Evolutionary conservation across 1,140 invertebrate genomes (phyloP).

Genomic region (Danaus plexippus): DNA sequence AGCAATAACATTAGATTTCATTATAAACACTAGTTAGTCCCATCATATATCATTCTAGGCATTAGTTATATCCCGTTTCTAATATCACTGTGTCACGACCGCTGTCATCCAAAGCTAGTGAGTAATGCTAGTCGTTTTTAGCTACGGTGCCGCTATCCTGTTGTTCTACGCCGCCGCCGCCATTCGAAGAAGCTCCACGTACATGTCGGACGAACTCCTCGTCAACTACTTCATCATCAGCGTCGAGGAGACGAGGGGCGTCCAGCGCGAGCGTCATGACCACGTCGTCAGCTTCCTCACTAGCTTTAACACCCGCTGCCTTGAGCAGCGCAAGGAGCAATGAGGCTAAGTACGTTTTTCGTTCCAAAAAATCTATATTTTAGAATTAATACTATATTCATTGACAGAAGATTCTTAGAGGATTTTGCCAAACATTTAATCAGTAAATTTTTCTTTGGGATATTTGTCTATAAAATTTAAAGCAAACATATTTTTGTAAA

Average conservation of each 20-base stretch:
- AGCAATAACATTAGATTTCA: background rate
- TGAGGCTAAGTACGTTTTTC: constrained; percentile 62
- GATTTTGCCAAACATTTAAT: no score
- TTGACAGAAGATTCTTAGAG: no score
- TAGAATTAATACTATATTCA: no score
- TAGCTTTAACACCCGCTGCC: constrained; percentile 76
- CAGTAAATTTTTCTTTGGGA: no score
- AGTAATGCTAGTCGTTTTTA: constrained; percentile 60
- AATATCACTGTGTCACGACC: background rate
- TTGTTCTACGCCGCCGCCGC: constrained; percentile 90
- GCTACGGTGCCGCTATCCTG: constrained; percentile 71
- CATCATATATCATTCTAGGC: constrained; percentile 1
- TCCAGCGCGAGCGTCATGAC: constrained; percentile 65
- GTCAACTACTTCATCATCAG: constrained; percentile 70
- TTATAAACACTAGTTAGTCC: background rate
- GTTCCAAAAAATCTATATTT: no score
- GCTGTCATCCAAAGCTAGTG: constrained; percentile 22
- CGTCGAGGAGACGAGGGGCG: constrained; percentile 65
- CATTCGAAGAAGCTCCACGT: constrained; percentile 83
- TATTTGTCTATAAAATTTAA: no score
- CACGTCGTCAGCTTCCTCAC: constrained; percentile 73
- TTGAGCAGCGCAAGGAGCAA: constrained; percentile 73
- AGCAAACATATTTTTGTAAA: no score
- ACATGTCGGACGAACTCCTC: constrained; percentile 73
- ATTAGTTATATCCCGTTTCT: background rate